Evolutionary conservation across 2,113 vertebrate species (phyloP), one percentile per base, ranked within the genome.

Genomic region (Plecotus auritus): DNA sequence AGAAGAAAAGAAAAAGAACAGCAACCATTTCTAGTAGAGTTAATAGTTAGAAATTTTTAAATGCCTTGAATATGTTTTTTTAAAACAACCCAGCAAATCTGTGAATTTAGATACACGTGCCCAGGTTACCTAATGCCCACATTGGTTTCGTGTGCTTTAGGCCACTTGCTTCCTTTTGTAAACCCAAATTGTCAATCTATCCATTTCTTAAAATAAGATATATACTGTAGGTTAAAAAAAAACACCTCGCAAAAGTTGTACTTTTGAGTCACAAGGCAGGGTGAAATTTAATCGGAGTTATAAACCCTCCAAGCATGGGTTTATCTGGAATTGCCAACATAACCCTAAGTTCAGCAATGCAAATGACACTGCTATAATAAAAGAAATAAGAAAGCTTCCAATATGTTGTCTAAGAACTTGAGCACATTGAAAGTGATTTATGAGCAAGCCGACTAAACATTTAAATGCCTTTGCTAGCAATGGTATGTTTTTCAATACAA

Each of bases 401-500:
- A 17, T 97, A 91, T 97, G 91, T 97, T 97, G 47, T 97, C 93
- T 97, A 90, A 84, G 84, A 97, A 77, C 67, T 69, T 90, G 80
- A 94, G 77, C 78, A 96, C 90, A 90, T 56, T 97, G 77, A 89
- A 1, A 0, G 94, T 98, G 96, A 98, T 98, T 97, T 98, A 98
- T 96, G 95, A 90, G 88, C 82, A 83, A 95, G 87, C 64, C 67
- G 81, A 90, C 83, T 93, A 93, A 91, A 96, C 97, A 98, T 97
- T 97, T 97, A 97, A 98, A 98, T 92, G 93, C 54, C 81, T 98
- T 98, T 97, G 84, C 86, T 61, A 91, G 76, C 85, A 98, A 90
- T 94, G 85, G 73, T 90, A 49, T 94, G 96, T 98, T 98, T 98
- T 97, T 98, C 97, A 98, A 84, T 95, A 93, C 88, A 97, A 76